These are phyloP conservation scores for Paratrypauchen microcephalus DNA, from an alignment of 2,797 vertebrate genomes.

Conservation along the genomic window DNA sequence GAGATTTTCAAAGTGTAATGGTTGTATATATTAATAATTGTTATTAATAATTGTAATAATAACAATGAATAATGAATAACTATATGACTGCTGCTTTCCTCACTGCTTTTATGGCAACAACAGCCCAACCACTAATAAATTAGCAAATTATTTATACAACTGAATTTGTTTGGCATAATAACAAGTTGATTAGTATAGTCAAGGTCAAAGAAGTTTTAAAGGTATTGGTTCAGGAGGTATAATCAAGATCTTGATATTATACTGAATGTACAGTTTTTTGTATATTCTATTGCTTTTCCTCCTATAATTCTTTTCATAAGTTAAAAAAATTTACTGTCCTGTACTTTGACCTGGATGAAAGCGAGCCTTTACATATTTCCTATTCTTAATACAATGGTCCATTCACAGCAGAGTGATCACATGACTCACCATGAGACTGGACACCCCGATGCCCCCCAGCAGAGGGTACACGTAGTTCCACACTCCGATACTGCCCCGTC, in stretches of 20 bases:
- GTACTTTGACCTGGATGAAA: background rate
- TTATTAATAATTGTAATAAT: too few relatives aligned
- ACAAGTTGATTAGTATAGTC: background rate
- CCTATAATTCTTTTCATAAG: too few relatives aligned
- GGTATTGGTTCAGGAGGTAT: too few relatives aligned
- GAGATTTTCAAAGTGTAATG: too few relatives aligned
- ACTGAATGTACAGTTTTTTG: too few relatives aligned
- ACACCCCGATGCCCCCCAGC: conserved; percentile 93
- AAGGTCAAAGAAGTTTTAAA: background rate
- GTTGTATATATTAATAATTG: background rate
- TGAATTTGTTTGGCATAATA: background rate
- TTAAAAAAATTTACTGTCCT: background rate
- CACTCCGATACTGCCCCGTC: conserved; percentile 94
- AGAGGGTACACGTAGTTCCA: conserved; percentile 97
- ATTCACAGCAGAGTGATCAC: background rate
- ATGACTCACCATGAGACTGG: conserved; percentile 89
- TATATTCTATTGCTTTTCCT: too few relatives aligned
- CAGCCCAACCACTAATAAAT: background rate
- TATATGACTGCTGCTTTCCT: background rate
- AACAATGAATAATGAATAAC: background rate
- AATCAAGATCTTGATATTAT: too few relatives aligned
- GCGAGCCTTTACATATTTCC: background rate
- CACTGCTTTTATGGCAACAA: background rate
- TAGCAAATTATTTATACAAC: background rate
- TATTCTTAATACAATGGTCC: background rate